Evolutionary conservation across 1,140 invertebrate species (phyloP), one percentile per base, ranked within the genome.

Genomic region (Drepana arcuata): DNA sequence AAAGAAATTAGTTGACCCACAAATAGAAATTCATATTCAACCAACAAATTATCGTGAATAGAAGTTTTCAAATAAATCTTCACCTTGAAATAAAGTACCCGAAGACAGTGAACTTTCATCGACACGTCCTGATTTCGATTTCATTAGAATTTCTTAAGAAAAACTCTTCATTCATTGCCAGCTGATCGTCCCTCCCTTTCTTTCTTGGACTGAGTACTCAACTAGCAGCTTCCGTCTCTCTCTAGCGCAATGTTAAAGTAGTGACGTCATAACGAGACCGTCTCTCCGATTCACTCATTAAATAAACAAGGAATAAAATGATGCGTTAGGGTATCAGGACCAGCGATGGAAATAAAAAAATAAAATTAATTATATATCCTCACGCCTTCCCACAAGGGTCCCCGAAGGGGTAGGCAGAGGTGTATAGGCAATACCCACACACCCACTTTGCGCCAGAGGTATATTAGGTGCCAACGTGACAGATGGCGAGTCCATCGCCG

Each of bases 251-350:
- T 49, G 46, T 61, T 71, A 61, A 69, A 67, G 49, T 57, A 54
- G 62, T 80, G 77, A 81, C 77, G 77, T 81, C 73, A 77, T 72
- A 77, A 78, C 73, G 70, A 81, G 68, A 63, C 69, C 72, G 72
- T 73, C 71, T 73, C 63, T 73, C 66, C 67, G 64, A 74, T 77
- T 73, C 68, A 71, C 77, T 78, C 73, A 81, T 81, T 81, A 81
- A 81, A 81, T 77, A 81, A 81, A 81, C 73, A 81, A 75, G 65
- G 65, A 74, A 56, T 53, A 38, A 51, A 53, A 46, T 50, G 57
- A 21, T 58, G 30, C 49, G 49, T 61, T 27, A 21, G 16, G 14
- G n/a, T n/a, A 34, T 66, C 33, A 40, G 38, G 46, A 33, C 25
- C 24, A 15, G 12, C 38, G 32, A 11, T 27, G 6, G 5, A 14